Conservation (phyloP, 2,888 invertebrate species). For the Sphecodes monilicornis region DNA sequence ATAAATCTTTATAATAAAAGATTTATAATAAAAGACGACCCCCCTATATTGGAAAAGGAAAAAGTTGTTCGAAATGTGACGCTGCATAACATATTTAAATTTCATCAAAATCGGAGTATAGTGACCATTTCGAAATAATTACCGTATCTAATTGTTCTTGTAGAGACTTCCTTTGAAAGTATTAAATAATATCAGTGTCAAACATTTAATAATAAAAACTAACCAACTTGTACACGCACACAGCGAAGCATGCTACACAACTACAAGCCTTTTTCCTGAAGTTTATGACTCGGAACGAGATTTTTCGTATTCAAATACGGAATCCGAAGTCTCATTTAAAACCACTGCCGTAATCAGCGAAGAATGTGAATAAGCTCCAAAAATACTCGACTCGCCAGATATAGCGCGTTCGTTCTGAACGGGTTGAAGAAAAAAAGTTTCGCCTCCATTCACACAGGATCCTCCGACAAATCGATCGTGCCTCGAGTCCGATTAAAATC, state of each 20-base stretch:
- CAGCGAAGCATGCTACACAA: background rate
- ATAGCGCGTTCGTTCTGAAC: background rate
- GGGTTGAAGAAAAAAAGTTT: background rate
- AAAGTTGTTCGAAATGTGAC: too few species aligned
- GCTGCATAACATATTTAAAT: too few species aligned
- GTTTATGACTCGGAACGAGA: background rate
- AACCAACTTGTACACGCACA: too few species aligned
- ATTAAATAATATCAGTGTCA: background rate
- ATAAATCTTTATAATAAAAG: too few species aligned
- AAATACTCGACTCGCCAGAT: background rate
- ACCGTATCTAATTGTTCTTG: too few species aligned
- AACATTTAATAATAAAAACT: background rate
- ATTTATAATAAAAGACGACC: too few species aligned
- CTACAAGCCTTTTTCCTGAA: background rate
- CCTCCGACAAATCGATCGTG: conserved; percentile 26
- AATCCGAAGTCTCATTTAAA: background rate
- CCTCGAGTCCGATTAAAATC: conserved; percentile 44
- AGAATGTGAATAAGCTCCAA: background rate
- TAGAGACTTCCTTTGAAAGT: background rate
- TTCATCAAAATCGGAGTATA: too few species aligned
- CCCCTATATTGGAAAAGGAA: too few species aligned
- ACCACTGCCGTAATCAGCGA: background rate
- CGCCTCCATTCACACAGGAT: background rate
- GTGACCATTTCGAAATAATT: too few species aligned
- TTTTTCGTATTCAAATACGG: background rate